Percentiles rank a stretch among this genome's conserved stretches.
Evolutionary conservation across 2,113 vertebrate species (phyloP).

Genomic region (Pitta sordida): DNA sequence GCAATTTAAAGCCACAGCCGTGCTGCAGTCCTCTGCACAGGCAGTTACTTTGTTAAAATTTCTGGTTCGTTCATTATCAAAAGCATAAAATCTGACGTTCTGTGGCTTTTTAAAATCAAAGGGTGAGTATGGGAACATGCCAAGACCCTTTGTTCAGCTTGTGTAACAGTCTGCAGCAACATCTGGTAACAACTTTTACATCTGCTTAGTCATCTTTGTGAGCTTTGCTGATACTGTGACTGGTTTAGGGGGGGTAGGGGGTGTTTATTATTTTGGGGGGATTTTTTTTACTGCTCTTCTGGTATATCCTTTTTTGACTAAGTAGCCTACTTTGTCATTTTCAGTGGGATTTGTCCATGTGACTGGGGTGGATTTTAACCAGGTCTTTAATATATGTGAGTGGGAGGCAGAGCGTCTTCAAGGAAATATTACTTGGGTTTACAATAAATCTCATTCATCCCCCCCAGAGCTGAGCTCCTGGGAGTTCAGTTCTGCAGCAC

Average conservation of each 20-base stretch:
- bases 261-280: neutral
- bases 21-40: neutral
- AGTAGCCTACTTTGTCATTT: neutral
- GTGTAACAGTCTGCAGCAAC: neutral
- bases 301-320: neutral
- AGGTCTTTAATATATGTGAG: neutral
- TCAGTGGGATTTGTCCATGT: neutral
- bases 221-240: neutral
- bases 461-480: neutral
- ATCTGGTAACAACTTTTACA: neutral
- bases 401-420: neutral
- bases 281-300: neutral
- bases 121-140: neutral
- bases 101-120: neutral
- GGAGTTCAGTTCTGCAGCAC: neutral
- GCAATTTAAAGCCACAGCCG: neutral
- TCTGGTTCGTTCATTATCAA: neutral
- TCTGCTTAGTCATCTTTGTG: neutral
- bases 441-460: neutral
- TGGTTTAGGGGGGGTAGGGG: too few relatives aligned
- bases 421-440: neutral
- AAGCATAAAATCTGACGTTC: neutral
- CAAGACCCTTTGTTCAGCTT: fast-evolving
- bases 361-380: neutral
- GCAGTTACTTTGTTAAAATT: neutral